phyloP scores from a whole-genome alignment of 2,113 vertebrate species.

The Hippopotamus amphibius region DNA sequence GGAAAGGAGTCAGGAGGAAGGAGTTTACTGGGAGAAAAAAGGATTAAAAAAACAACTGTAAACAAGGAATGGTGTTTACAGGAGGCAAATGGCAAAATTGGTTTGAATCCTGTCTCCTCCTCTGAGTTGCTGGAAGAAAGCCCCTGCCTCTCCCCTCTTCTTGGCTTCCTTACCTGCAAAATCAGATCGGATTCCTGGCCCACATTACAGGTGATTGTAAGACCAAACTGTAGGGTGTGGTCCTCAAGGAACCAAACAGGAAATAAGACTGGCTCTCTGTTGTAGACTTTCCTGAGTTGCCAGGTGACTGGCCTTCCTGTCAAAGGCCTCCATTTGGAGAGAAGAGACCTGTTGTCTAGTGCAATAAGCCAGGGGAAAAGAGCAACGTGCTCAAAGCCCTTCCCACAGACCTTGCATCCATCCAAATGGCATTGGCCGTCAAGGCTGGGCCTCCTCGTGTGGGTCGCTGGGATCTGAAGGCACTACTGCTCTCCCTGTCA shows the following conservation, averaged over 20 bases:
- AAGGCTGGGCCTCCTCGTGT: neutral
- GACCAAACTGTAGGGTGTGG: neutral
- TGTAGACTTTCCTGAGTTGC: neutral
- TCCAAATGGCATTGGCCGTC: neutral
- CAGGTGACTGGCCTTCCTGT: neutral
- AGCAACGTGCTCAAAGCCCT: rapidly evolving
- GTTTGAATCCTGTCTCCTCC: no score
- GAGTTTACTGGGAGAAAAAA: neutral
- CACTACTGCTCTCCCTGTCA: neutral
- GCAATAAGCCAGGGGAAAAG: neutral
- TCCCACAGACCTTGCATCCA: neutral
- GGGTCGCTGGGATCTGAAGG: neutral
- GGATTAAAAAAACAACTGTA: neutral
- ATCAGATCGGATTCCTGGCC: neutral
- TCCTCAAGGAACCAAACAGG: neutral
- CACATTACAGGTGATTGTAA: neutral
- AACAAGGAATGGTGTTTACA: neutral
- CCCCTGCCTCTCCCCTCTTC: rapidly evolving
- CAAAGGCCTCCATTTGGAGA: neutral
- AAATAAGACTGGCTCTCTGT: neutral
- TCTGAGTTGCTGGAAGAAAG: neutral
- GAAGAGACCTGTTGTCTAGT: neutral
- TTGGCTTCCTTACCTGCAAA: neutral
- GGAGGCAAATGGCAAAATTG: neutral
- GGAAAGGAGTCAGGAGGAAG: neutral